Percentiles rank a stretch among this genome's conserved stretches.
phyloP scores from a whole-genome alignment of 2,113 vertebrate species.

The Diglossa brunneiventris region DNA sequence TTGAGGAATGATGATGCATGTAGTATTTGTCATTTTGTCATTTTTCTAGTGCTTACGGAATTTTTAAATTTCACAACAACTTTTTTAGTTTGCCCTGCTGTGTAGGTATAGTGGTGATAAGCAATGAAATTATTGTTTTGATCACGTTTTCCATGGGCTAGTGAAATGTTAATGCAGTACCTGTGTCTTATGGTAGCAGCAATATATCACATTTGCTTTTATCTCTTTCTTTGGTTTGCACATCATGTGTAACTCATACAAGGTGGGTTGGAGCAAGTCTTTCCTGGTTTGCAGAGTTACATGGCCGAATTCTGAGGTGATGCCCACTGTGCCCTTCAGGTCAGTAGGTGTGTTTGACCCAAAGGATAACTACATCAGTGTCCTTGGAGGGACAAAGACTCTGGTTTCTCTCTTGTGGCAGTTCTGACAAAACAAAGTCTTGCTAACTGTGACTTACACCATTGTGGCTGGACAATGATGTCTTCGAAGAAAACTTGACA shows the following conservation, averaged over 20 bases:
- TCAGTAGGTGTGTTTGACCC: background rate
- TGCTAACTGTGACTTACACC: background rate
- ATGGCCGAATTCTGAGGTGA: background rate
- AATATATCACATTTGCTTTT: background rate
- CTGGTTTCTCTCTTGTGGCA: background rate
- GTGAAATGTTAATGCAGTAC: background rate
- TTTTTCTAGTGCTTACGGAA: background rate
- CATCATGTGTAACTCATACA: rapidly evolving
- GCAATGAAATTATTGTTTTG: background rate
- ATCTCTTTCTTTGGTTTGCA: background rate
- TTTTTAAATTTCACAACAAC: background rate
- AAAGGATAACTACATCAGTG: background rate
- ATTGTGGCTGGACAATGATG: background rate
- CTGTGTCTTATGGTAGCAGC: background rate
- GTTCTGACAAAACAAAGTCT: background rate
- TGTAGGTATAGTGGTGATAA: background rate
- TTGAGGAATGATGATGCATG: background rate
- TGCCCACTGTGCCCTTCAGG: background rate
- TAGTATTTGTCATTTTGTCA: background rate
- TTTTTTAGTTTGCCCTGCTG: background rate
- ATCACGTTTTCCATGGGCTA: background rate
- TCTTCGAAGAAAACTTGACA: background rate
- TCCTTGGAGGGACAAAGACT: background rate
- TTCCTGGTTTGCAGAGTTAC: background rate
- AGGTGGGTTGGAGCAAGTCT: background rate